Evolutionary conservation across 64 coral and sea anemone species (phyloP), one percentile per base, ranked within the genome.

Genomic region (Astreopora myriophthalma): DNA sequence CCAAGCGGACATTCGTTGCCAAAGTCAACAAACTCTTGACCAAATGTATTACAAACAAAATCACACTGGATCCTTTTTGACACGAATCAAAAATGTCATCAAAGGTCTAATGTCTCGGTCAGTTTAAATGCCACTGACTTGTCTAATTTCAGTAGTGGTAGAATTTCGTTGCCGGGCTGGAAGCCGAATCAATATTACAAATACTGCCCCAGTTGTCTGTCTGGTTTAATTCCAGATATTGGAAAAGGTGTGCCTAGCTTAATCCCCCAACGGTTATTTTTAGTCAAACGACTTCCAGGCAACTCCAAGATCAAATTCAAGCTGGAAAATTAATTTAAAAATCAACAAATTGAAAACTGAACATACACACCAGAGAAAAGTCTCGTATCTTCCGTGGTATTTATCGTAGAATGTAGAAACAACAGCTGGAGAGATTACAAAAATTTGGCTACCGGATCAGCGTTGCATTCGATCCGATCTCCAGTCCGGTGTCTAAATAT

Each of bases 21-120:
- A 70, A 70, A 70, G 17, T 73, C 70, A 73, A 73, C 70, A 37
- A 73, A 38, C n/a, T n/a, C n/a, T n/a, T n/a, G n/a, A n/a, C n/a
- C n/a, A n/a, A n/a, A n/a, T n/a, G n/a, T n/a, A n/a, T n/a, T n/a
- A n/a, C n/a, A n/a, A n/a, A n/a, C n/a, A n/a, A n/a, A n/a, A n/a
- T n/a, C n/a, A n/a, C n/a, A n/a, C n/a, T n/a, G n/a, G n/a, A n/a
- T n/a, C n/a, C n/a, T n/a, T n/a, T 23, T 24, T 64, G 5, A 1
- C 10, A 16, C 17, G 23, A 24, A 24, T 24, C 23, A 17, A 8
- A 64, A 26, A 9, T 5, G 4, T 6, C 11, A 46, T 6, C 4
- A 46, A 46, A 46, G 4, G 4, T 6, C 42, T 4, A 46, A 46
- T 46, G 42, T 46, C 11, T 11, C 42, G 42, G 42, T 11, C 61